Conservation (phyloP, 2,888 invertebrate genomes). For the Platypus cylindrus region DNA sequence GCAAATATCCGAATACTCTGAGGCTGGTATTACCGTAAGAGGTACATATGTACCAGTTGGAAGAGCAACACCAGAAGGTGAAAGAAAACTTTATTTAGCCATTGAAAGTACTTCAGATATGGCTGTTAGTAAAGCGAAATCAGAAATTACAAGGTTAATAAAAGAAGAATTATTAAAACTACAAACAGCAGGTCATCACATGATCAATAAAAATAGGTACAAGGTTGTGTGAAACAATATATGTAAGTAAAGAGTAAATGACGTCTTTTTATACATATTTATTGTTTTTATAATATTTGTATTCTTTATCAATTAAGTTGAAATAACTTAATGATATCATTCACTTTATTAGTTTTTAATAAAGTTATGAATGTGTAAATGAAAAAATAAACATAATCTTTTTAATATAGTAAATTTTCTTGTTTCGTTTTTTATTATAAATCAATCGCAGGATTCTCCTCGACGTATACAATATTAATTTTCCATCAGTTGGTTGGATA, state of each 20-base stretch:
- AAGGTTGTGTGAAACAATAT: constrained; percentile 60
- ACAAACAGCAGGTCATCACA: constrained; percentile 74
- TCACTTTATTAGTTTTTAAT: too few relatives aligned
- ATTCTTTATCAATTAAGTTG: not conserved
- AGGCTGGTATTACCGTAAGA: constrained; percentile 95
- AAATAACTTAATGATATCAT: too few relatives aligned
- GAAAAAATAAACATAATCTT: too few relatives aligned
- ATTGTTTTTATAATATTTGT: constrained; percentile 3
- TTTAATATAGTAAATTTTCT: too few relatives aligned
- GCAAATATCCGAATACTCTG: constrained; percentile 96
- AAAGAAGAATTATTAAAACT: constrained; percentile 94
- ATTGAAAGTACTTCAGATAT: constrained; percentile 96
- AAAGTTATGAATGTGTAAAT: too few relatives aligned
- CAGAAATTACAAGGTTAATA: constrained; percentile 93
- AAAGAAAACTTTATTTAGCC: constrained; percentile 92
- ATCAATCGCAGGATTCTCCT: too few relatives aligned
- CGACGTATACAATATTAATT: too few relatives aligned
- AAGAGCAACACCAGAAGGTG: constrained; percentile 81
- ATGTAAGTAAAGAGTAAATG: too few relatives aligned
- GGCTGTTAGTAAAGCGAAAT: constrained; percentile 90
- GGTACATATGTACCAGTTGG: constrained; percentile 92
- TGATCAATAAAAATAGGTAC: constrained; percentile 84
- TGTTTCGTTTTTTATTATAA: too few relatives aligned
- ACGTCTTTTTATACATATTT: not conserved
- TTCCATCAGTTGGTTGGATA: too few relatives aligned